Evolutionary conservation across 2,113 vertebrate genomes (phyloP), one percentile per base, ranked within the genome.

Genomic region (Podiceps cristatus): DNA sequence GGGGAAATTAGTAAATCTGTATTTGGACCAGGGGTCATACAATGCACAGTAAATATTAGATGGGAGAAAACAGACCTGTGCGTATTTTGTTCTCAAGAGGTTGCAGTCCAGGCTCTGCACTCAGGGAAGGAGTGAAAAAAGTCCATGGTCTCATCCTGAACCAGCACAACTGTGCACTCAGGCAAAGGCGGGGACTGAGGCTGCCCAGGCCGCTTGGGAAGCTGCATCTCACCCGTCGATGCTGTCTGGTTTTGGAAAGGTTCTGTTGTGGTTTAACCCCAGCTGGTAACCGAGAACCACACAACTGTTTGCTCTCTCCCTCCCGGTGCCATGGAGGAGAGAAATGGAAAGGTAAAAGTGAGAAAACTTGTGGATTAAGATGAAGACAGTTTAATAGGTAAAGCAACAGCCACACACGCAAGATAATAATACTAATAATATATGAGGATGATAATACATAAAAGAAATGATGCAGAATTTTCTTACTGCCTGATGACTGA

Each of bases 131-230:
- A 59, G 18, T 11, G 28, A 7, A 49, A 28, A 62, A 56, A 33
- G 37, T 20, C 14, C 45, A 31, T 0, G 1, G 2, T 44, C 20
- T 49, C 27, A 14, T 69, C 60, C 66, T 76, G 60, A 56, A 50
- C 3, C 1, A 35, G 7, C 47, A 44, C 40, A 63, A 19, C 24
- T 1, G 2, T 28, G 5, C 24, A 29, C 35, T 13, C 3, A 0
- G 4, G 71, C 3, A 40, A 74, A 79, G 49, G 8, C 2, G 53
- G 40, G 59, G 44, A 47, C 18, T 31, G 52, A 45, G 72, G 22
- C 23, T 71, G 28, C 14, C 31, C 27, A 19, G 37, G 20, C 49
- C 55, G 44, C 13, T 19, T 64, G 44, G 55, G 24, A 29, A 90
- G 17, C 12, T 44, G 29, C 42, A n/a, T 28, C 66, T 71, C 52